These are phyloP conservation scores for Rhagoletis pomonella DNA, from an alignment of 1,140 invertebrate genomes.

Conservation along the genomic window DNA sequence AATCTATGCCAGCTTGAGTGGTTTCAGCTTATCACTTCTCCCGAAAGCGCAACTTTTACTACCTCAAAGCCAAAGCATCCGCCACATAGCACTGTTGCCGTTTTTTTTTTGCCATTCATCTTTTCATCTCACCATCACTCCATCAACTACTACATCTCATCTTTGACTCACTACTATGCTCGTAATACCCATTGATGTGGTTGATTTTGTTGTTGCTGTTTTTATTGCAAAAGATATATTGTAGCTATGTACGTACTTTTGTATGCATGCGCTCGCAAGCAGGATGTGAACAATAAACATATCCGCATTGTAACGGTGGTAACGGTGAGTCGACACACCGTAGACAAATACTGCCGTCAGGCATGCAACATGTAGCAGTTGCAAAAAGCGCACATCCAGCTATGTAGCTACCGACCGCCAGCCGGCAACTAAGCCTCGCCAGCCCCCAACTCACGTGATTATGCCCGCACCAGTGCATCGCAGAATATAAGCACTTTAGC, in stretches of 20 bases:
- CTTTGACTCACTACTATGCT: neutral
- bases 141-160: too few relatives aligned
- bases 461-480: neutral
- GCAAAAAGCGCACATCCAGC: neutral
- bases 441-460: neutral
- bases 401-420: neutral
- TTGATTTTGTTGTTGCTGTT: slow-evolving; percentile 23
- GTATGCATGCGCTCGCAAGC: neutral
- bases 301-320: slow-evolving; percentile 2
- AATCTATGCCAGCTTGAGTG: slow-evolving; percentile 42
- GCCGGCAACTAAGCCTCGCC: neutral
- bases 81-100: neutral
- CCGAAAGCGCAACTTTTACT: neutral
- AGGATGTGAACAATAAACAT: slow-evolving; percentile 48
- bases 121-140: neutral
- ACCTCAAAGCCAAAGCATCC: neutral
- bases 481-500: slow-evolving; percentile 29
- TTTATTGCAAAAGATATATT: slow-evolving; percentile 37
- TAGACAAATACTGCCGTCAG: slow-evolving; percentile 48
- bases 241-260: neutral
- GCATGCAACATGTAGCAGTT: slow-evolving; percentile 49
- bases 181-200: slow-evolving; percentile 33
- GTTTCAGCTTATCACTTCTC: slow-evolving; percentile 32
- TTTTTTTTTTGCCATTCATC: neutral
- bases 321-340: slow-evolving; percentile 46